Conservation (phyloP, 2,797 vertebrate genomes). For the Lophius americanus region DNA sequence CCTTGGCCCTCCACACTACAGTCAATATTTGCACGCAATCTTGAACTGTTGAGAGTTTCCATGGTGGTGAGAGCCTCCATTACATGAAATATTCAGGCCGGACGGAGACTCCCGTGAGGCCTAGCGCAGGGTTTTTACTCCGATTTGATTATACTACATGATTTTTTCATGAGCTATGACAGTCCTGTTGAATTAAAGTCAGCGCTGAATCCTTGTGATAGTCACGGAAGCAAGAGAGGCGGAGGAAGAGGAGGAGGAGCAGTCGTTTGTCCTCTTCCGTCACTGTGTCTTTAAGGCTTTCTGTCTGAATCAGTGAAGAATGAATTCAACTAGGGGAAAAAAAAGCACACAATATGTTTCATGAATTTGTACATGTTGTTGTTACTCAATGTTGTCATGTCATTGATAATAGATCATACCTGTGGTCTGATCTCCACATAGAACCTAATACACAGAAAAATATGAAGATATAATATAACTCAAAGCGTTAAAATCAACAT, state of each 20-base stretch:
- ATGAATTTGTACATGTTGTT: background rate
- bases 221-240: constrained; percentile 85
- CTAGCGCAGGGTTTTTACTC: constrained; percentile 89
- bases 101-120: constrained; percentile 82
- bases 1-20: constrained; percentile 80
- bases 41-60: constrained; percentile 86
- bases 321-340: constrained; percentile 18
- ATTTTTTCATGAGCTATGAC: constrained; percentile 96
- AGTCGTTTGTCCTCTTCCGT: constrained; percentile 58
- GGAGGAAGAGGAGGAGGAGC: constrained; percentile 55
- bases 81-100: constrained; percentile 93
- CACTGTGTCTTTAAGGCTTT: constrained; percentile 44
- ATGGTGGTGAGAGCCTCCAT: constrained; percentile 81
- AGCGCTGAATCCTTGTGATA: constrained; percentile 86
- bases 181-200: constrained; percentile 93
- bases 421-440: background rate
- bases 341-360: constrained; percentile 12
- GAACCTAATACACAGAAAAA: no score
- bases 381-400: constrained; percentile 10
- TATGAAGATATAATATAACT: no score
- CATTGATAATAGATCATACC: constrained; percentile 12
- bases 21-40: constrained; percentile 95
- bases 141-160: constrained; percentile 96
- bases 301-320: constrained; percentile 28
- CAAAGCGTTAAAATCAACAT: no score